Evolutionary conservation across 2,113 vertebrate genomes (phyloP).

Genomic region (Tupaia chinensis): DNA sequence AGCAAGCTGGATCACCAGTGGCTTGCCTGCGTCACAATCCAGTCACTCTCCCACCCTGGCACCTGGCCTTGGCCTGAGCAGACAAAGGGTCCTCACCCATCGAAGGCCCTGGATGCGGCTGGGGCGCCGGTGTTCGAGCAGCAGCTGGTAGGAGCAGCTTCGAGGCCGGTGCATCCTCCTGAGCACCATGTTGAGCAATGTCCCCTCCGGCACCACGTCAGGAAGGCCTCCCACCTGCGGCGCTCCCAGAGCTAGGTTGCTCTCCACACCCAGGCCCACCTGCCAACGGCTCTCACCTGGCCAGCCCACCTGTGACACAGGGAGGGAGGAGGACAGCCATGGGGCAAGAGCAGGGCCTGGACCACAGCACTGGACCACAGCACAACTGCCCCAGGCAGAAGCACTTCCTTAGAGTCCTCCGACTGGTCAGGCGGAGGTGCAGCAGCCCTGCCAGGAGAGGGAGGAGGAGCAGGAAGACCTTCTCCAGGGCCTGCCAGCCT

Average conservation of each 20-base stretch:
- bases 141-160: constrained; percentile 93
- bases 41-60: too few species aligned
- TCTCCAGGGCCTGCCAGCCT: constrained; percentile 47
- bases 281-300: constrained; percentile 79
- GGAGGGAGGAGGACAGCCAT: constrained; percentile 40
- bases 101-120: constrained; percentile 92
- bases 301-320: constrained; percentile 71
- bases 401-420: constrained; percentile 49
- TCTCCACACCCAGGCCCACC: constrained; percentile 60
- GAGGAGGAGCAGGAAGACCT: constrained; percentile 78
- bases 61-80: not conserved
- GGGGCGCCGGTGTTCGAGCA: constrained; percentile 86
- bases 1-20: not conserved
- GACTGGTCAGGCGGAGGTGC: constrained; percentile 68
- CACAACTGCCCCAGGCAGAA: constrained; percentile 34
- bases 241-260: constrained; percentile 15
- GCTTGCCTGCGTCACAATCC: accelerated
- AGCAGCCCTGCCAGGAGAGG: constrained; percentile 62
- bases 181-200: constrained; percentile 77
- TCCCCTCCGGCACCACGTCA: constrained; percentile 46
- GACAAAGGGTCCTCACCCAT: constrained; percentile 89
- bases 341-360: not conserved
- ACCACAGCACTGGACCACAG: not conserved
- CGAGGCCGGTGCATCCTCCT: constrained; percentile 93
- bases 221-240: constrained; percentile 19